These are phyloP conservation scores for Ophion slaviceki DNA, from an alignment of 2,888 invertebrate species.

Conservation along the genomic window DNA sequence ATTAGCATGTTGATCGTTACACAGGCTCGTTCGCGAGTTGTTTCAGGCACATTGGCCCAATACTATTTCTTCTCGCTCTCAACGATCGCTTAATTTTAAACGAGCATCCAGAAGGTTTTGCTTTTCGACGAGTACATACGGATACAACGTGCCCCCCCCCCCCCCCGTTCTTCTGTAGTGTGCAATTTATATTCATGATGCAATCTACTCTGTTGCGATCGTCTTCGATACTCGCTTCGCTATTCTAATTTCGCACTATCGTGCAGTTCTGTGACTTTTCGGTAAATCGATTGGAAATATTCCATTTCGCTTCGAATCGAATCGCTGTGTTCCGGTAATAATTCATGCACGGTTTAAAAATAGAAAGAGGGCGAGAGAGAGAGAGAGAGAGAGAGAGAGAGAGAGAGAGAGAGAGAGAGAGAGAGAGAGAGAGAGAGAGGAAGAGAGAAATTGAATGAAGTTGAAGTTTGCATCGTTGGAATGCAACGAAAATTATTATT, in stretches of 20 bases:
- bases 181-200: neutral
- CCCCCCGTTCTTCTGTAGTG: neutral
- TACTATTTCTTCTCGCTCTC: constrained; percentile 11
- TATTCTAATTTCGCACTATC: neutral
- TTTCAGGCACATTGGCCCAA: constrained; percentile 19
- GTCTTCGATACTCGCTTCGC: constrained; percentile 1
- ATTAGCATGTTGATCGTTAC: constrained; percentile 28
- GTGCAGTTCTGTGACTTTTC: neutral
- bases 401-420: too few species aligned
- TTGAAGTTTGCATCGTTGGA: too few species aligned
- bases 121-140: constrained; percentile 11
- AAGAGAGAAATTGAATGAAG: too few species aligned
- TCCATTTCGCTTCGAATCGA: neutral
- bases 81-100: constrained; percentile 27
- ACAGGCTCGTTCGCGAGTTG: constrained; percentile 8
- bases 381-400: too few species aligned
- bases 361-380: neutral
- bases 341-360: neutral
- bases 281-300: neutral
- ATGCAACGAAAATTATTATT: too few species aligned
- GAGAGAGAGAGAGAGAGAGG: too few species aligned
- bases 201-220: neutral
- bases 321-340: neutral
- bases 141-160: neutral
- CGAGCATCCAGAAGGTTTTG: constrained; percentile 8